These are phyloP conservation scores for Aegypius monachus DNA, from an alignment of 2,113 vertebrate species.

Conservation along the genomic window DNA sequence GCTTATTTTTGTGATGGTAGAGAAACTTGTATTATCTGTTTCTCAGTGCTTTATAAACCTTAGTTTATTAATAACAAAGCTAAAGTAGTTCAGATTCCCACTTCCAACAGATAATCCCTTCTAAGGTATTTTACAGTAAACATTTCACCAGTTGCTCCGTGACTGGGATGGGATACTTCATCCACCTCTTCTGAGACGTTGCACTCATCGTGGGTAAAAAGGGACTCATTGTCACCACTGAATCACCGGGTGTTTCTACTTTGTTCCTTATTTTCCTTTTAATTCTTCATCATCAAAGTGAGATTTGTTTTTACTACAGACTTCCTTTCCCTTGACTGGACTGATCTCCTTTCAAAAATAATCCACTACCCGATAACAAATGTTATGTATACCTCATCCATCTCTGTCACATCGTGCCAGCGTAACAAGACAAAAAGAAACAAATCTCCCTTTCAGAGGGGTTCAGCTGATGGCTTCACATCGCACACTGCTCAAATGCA, in stretches of 20 bases:
- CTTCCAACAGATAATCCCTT: background rate
- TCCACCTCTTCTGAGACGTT: background rate
- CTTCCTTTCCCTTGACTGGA: background rate
- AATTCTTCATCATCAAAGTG: background rate
- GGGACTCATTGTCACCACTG: background rate
- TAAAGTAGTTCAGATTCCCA: background rate
- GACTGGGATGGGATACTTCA: background rate
- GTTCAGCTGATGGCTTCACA: background rate
- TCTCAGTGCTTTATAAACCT: background rate
- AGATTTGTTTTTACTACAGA: background rate
- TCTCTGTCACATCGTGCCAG: background rate
- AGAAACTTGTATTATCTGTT: background rate
- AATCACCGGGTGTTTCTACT: background rate
- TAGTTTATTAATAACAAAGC: background rate
- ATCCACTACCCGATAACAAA: background rate
- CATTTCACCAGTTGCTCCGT: background rate
- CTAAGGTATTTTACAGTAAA: background rate
- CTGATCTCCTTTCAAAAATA: slow-evolving; percentile 8
- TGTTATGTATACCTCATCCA: background rate
- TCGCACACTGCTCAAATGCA: rapidly evolving
- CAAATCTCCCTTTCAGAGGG: background rate
- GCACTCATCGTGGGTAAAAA: background rate
- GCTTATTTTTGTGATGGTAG: background rate
- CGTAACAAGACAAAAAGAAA: background rate
- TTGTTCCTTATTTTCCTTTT: background rate